These are phyloP conservation scores for Osmerus mordax DNA, from an alignment of 2,113 vertebrate species.

Conservation along the genomic window DNA sequence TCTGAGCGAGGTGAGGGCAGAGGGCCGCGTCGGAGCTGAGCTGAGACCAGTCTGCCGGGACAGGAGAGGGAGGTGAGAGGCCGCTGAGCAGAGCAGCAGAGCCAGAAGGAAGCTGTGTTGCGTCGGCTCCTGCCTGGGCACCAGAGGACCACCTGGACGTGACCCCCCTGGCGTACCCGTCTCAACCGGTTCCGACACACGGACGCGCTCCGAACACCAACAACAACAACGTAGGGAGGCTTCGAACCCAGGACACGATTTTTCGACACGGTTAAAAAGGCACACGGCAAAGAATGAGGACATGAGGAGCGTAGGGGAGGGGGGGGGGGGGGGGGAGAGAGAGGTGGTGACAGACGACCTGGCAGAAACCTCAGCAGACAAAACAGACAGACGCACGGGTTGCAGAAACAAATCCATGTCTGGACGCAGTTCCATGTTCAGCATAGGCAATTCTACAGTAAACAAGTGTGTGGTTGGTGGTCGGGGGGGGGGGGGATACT, in stretches of 20 bases:
- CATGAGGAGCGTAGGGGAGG: not conserved
- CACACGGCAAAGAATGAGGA: constrained; percentile 52
- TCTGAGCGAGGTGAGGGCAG: constrained; percentile 31
- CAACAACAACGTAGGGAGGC: not conserved
- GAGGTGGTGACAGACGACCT: constrained; percentile 6
- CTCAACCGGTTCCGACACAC: not conserved
- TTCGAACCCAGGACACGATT: constrained; percentile 1
- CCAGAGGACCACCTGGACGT: constrained; percentile 2
- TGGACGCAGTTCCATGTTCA: constrained; percentile 20
- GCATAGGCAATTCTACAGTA: constrained; percentile 42
- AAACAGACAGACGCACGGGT: constrained; percentile 16
- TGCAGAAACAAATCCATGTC: constrained; percentile 19
- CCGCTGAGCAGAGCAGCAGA: constrained; percentile 32
- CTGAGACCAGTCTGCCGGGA: constrained; percentile 42
- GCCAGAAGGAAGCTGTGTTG: not conserved
- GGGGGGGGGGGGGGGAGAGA: not conserved
- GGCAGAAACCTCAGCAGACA: constrained; percentile 17
- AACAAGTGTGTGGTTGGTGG: constrained; percentile 20
- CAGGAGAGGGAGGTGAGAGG: constrained; percentile 35
- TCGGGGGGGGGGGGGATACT: not conserved
- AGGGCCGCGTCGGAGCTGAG: constrained; percentile 28
- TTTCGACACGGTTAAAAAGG: constrained; percentile 55
- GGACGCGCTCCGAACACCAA: not conserved
- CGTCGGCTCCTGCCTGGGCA: constrained; percentile 3
- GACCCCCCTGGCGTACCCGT: not conserved